Evolutionary conservation across 2,888 invertebrate genomes (phyloP).

Genomic region (Desoria tigrina): DNA sequence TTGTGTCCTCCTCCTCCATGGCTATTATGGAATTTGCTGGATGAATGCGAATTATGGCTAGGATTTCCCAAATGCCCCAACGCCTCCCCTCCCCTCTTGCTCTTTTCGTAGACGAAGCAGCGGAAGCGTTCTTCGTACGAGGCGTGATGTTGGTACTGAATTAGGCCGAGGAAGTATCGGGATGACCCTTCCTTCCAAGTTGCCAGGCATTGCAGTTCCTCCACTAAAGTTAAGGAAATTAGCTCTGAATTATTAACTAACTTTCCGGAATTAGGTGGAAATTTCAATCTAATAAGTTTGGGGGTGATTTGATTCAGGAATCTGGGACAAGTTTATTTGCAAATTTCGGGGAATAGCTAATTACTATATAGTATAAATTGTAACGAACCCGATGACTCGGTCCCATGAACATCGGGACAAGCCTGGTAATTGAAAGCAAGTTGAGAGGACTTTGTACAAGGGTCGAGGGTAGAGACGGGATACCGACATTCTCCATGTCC

Average conservation of each 20-base stretch:
- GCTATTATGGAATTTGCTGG: constrained; percentile 12
- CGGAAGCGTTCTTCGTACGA: constrained; percentile 90
- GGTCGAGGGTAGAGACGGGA: constrained; percentile 87
- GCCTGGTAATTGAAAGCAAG: constrained; percentile 88
- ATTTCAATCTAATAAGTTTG: too few species aligned
- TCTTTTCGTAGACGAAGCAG: constrained; percentile 90
- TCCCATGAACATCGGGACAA: constrained; percentile 85
- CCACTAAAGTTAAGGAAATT: constrained; percentile 72
- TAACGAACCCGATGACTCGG: constrained; percentile 84
- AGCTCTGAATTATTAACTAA: too few species aligned
- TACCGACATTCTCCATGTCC: constrained; percentile 85
- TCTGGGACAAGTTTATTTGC: too few species aligned
- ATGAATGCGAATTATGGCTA: constrained; percentile 25
- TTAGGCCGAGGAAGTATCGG: constrained; percentile 83
- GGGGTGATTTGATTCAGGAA: too few species aligned
- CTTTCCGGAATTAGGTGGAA: too few species aligned
- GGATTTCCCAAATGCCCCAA: constrained; percentile 41
- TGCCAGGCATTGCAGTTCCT: constrained; percentile 85
- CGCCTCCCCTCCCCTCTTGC: constrained; percentile 55
- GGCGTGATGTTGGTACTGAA: constrained; percentile 74
- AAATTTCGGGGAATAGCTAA: too few species aligned
- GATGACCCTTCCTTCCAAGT: constrained; percentile 93
- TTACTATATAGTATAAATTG: too few species aligned
- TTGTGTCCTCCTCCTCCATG: constrained; percentile 25
- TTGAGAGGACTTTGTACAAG: constrained; percentile 88